phyloP scores from a whole-genome alignment of 2,113 vertebrate species.

The Athene cunicularia region DNA sequence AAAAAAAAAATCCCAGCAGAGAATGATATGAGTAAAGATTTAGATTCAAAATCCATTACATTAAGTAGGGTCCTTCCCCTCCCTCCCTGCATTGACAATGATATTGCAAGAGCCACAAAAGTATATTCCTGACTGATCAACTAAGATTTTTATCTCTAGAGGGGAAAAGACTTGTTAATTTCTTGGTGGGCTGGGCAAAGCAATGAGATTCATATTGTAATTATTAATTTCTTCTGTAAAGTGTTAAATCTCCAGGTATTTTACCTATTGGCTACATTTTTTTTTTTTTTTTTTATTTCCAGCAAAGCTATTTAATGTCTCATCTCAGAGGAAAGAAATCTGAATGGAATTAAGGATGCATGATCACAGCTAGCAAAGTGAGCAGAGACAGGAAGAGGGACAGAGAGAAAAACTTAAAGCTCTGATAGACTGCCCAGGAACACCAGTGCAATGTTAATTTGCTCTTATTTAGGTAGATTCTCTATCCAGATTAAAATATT shows the following conservation, averaged over 20 bases:
- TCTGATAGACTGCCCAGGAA: neutral
- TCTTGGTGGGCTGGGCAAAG: conserved; percentile 43
- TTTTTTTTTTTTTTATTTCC: neutral
- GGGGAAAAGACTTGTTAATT: conserved; percentile 44
- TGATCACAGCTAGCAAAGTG: conserved; percentile 4
- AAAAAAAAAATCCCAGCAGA: neutral
- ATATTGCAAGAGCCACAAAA: neutral
- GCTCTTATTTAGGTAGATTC: neutral
- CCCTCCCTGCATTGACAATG: neutral
- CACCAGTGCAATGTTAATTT: neutral
- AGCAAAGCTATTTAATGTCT: conserved; percentile 12
- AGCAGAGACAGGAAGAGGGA: neutral
- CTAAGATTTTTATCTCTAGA: conserved; percentile 44
- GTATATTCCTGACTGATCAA: neutral
- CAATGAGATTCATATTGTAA: conserved; percentile 48
- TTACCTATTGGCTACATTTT: conserved; percentile 17
- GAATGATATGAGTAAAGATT: conserved; percentile 11
- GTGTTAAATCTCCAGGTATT: conserved; percentile 51
- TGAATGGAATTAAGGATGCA: conserved; percentile 32
- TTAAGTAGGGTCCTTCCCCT: neutral
- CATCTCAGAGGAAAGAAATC: conserved; percentile 3
- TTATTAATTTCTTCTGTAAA: conserved; percentile 60
- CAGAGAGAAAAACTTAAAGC: neutral
- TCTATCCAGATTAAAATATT: neutral
- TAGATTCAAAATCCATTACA: neutral